A percentile compares a stretch with the other conserved stretches of the same genome.
These are phyloP conservation scores for Homarus gammarus DNA, from an alignment of 2,888 invertebrate species.

Conservation along the genomic window DNA sequence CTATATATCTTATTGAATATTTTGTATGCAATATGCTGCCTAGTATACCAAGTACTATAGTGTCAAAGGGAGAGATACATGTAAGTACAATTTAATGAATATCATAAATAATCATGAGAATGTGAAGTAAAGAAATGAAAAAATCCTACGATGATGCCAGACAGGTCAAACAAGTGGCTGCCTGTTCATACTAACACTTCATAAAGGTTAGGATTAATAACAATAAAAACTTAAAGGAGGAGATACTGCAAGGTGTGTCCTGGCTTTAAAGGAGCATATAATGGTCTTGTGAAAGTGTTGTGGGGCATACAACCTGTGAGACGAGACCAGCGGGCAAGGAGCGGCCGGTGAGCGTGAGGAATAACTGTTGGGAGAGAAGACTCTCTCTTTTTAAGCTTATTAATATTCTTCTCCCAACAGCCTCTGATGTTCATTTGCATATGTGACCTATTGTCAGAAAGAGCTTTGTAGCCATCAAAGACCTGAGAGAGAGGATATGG, in stretches of 20 bases:
- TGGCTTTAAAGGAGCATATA: slow-evolving; percentile 61
- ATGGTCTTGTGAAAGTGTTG: slow-evolving; percentile 72
- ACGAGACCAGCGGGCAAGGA: slow-evolving; percentile 52
- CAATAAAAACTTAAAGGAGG: slow-evolving; percentile 42
- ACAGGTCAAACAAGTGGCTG: no score
- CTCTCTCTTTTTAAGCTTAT: slow-evolving; percentile 61
- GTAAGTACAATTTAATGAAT: no score
- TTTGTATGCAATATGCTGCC: no score
- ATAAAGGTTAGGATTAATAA: no score
- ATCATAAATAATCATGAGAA: no score
- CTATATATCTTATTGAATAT: no score
- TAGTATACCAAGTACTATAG: no score
- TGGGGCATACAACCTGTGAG: slow-evolving; percentile 74
- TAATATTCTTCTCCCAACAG: slow-evolving; percentile 50
- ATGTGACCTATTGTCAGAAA: slow-evolving; percentile 42
- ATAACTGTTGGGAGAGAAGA: slow-evolving; percentile 39
- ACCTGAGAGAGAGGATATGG: slow-evolving; percentile 43
- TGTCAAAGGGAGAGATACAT: no score
- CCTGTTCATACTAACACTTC: no score
- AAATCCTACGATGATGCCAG: no score
- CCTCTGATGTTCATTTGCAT: slow-evolving; percentile 66
- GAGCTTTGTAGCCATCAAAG: slow-evolving; percentile 62
- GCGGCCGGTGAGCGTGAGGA: slow-evolving; percentile 62
- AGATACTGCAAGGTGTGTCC: slow-evolving; percentile 68
- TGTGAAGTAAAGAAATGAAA: no score